Percentiles rank a stretch among this genome's conserved stretches.
These are phyloP conservation scores for Arbacia lixula DNA, from an alignment of 53 echinoderm and acorn worm species.

Conservation along the genomic window DNA sequence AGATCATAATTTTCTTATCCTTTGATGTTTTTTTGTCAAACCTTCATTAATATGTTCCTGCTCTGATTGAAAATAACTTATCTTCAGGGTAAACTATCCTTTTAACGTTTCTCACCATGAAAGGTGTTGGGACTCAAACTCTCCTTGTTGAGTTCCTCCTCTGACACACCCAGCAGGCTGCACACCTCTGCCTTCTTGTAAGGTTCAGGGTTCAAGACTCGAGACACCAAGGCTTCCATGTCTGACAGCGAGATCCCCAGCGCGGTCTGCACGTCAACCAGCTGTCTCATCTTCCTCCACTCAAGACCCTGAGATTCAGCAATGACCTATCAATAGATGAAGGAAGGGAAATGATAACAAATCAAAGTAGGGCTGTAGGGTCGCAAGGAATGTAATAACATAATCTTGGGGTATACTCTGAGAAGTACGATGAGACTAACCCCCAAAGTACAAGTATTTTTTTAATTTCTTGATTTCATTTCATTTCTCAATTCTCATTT, in stretches of 20 bases:
- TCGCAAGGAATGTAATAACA: too few relatives aligned
- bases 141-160: constrained; percentile 81
- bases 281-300: constrained; percentile 79
- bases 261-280: constrained; percentile 72
- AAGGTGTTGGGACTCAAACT: constrained; percentile 87
- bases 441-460: too few relatives aligned
- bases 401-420: too few relatives aligned
- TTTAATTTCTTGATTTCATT: too few relatives aligned
- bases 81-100: too few relatives aligned
- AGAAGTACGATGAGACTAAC: too few relatives aligned
- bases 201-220: constrained; percentile 71
- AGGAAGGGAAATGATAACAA: neutral
- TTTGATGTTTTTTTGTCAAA: too few relatives aligned
- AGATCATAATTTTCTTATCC: too few relatives aligned
- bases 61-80: too few relatives aligned
- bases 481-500: too few relatives aligned
- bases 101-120: constrained; percentile 77
- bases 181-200: constrained; percentile 87
- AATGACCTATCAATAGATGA: constrained; percentile 63
- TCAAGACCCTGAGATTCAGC: constrained; percentile 90
- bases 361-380: too few relatives aligned
- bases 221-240: constrained; percentile 70
- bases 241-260: constrained; percentile 71
- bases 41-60: too few relatives aligned
- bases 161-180: constrained; percentile 72